A percentile compares a stretch with the other conserved stretches of the same genome.
Conservation (phyloP, 2,797 vertebrate species). For the Gallinago stenura region DNA sequence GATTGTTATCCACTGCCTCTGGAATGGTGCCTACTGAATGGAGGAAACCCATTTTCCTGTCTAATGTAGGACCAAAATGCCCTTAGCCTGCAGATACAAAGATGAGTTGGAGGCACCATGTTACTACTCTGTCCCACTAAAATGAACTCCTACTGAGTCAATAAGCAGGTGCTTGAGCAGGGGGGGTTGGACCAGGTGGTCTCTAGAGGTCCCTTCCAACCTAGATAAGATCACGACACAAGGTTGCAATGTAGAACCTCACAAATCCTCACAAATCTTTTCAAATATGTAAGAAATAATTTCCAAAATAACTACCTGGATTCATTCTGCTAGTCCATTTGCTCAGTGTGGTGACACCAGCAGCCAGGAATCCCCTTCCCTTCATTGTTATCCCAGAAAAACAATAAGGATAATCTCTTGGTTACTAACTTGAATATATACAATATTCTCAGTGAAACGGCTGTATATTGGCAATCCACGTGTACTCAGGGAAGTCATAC, state of each 20-base stretch:
- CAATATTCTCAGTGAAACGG: not conserved
- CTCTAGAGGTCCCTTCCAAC: not conserved
- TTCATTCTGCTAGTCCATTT: not conserved
- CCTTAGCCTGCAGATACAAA: not conserved
- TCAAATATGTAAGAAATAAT: not conserved
- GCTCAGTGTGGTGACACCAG: not conserved
- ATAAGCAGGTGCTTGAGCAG: not conserved
- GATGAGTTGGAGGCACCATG: not conserved
- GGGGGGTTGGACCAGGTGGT: not conserved
- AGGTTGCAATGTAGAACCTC: constrained; percentile 18
- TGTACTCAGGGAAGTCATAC: not conserved
- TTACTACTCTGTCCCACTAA: not conserved
- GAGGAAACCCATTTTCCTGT: not conserved
- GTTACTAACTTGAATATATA: not conserved
- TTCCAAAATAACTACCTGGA: not conserved
- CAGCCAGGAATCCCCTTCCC: not conserved
- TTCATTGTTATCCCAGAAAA: not conserved
- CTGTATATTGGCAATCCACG: not conserved
- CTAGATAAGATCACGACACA: not conserved
- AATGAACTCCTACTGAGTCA: not conserved
- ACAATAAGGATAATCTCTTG: not conserved
- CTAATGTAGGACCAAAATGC: not conserved
- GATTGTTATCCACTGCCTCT: not conserved
- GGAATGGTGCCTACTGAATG: not conserved
- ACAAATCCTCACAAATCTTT: not conserved